These are phyloP conservation scores for Ivindomyrus marchei DNA, from an alignment of 2,113 vertebrate species.

Conservation along the genomic window DNA sequence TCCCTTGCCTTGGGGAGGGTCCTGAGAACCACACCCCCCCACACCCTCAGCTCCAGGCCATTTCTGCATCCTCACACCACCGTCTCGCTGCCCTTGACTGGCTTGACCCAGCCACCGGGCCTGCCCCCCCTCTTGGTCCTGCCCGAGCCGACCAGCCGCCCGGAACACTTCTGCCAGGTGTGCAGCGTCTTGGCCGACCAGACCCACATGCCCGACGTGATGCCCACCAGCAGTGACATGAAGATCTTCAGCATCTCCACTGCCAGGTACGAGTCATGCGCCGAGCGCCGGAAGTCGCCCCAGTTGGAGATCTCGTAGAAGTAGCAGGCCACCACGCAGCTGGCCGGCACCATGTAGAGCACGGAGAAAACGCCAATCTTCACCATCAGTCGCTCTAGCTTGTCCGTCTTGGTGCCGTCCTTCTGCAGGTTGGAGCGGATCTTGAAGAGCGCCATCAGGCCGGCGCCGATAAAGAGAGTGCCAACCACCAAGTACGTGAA, in stretches of 20 bases:
- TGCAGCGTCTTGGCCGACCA: constrained; percentile 98
- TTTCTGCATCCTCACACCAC: constrained; percentile 68
- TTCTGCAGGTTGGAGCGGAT: constrained; percentile 98
- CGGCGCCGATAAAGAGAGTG: constrained; percentile 91
- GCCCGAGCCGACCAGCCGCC: constrained; percentile 76
- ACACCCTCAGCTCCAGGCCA: constrained; percentile 8
- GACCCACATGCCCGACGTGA: constrained; percentile 99
- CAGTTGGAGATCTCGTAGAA: constrained; percentile 96
- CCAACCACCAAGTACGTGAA: constrained; percentile 94
- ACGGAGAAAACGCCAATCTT: constrained; percentile 98
- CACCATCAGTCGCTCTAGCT: constrained; percentile 94
- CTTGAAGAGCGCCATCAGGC: constrained; percentile 93
- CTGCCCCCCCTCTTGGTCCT: constrained; percentile 77
- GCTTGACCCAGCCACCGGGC: constrained; percentile 82
- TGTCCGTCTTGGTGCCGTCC: constrained; percentile 96
- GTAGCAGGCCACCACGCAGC: constrained; percentile 93
- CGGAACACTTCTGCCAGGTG: constrained; percentile 92
- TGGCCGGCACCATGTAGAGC: constrained; percentile 93
- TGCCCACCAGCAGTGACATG: constrained; percentile 93
- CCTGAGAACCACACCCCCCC: neutral
- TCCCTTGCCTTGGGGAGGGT: neutral
- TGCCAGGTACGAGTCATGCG: constrained; percentile 84
- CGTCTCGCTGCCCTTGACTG: constrained; percentile 86
- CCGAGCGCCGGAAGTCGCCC: constrained; percentile 75
- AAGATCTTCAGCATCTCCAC: constrained; percentile 97